Conservation (phyloP, 2,888 invertebrate genomes). For the Phragmatobia fuliginosa region DNA sequence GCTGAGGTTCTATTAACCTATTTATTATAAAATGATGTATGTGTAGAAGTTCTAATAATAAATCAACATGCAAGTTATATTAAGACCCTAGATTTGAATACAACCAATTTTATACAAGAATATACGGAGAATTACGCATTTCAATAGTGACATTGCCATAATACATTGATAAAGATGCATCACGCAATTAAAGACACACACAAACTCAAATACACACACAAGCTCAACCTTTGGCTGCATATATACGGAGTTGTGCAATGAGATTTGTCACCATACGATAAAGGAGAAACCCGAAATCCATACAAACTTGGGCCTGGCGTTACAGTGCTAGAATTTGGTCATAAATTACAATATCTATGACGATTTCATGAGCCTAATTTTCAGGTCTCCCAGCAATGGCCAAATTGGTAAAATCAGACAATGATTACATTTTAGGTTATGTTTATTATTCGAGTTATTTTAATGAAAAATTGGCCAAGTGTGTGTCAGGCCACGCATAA, state of each 20-base stretch:
- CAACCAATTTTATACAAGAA: constrained; percentile 69
- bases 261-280: background rate
- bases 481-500: too few species aligned
- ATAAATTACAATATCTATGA: too few species aligned
- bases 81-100: constrained; percentile 65
- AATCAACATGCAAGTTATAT: constrained; percentile 53
- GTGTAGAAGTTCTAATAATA: constrained; percentile 68
- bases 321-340: too few species aligned
- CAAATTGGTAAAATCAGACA: too few species aligned
- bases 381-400: too few species aligned
- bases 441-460: too few species aligned
- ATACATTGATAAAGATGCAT: background rate
- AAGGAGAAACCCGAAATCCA: too few species aligned
- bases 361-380: too few species aligned
- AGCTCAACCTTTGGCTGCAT: background rate
- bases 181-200: too few species aligned
- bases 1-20: constrained; percentile 76
- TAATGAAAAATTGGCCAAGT: too few species aligned
- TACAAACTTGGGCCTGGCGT: too few species aligned
- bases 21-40: constrained; percentile 59
- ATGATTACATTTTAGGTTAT: too few species aligned
- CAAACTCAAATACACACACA: background rate
- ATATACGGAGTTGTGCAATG: background rate
- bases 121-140: constrained; percentile 70
- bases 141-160: constrained; percentile 36